Evolutionary conservation across 1,140 invertebrate species (phyloP), one percentile per base, ranked within the genome.

Genomic region (Scaptomyza graminum): DNA sequence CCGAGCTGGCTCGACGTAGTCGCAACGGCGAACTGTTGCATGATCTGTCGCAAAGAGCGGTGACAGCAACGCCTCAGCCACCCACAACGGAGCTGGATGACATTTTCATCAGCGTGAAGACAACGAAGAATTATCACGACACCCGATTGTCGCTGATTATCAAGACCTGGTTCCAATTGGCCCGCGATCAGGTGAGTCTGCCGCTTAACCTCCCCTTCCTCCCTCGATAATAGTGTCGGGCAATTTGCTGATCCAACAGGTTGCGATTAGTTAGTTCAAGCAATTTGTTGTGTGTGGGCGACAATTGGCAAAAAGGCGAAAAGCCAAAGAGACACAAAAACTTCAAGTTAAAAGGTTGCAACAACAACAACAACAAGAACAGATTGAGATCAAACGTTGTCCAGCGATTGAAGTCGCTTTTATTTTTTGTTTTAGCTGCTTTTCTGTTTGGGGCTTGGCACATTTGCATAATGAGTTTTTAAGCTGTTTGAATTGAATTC

Each of bases 71-170:
- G 74, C 94, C 94, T 80, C 93, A 93, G 77, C 94, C 94, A 72
- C 95, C 94, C 75, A 93, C 94, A 52, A 95, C 95, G 46, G 94
- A 93, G 56, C 93, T 98, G 64, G 94, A 96, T 91, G 97, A 98
- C 92, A 93, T 98, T 76, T 98, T 98, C 92, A 96, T 99, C 90
- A 97, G 96, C 93, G 97, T 99, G 15, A 99, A 99, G 93, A 98
- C 97, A 51, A 98, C 97, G 31, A 95, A 95, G 89, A 95, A 95
- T 92, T 98, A 97, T 93, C 97, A 98, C 91, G 92, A 94, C 65
- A 94, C 95, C 31, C 94, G 98, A 68, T 90, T 99, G 70, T 95
- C 96, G n/a, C 94, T 97, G 61, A 96, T 98, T 79, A 94, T 98
- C 87, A 95, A 96, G 91, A 98, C 97, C 65, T 98, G 98, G 98